Evolutionary conservation across 2,113 vertebrate genomes (phyloP).

Genomic region (Leuciscus idus): DNA sequence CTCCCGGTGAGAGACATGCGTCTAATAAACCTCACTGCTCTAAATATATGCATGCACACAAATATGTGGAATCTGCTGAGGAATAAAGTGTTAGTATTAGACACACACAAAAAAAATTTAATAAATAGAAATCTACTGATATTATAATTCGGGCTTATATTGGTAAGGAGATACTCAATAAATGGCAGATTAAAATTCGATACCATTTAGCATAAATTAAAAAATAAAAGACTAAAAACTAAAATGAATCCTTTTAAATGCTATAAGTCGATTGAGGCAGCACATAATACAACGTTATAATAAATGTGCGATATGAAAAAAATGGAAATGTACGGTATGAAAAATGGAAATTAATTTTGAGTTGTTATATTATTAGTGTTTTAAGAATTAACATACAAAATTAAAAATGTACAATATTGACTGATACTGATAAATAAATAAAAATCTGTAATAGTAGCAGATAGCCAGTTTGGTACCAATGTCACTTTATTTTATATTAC

Average conservation of each 20-base stretch:
- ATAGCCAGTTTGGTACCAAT: neutral
- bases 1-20: slow-evolving; percentile 11
- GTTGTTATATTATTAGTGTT: neutral
- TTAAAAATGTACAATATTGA: neutral
- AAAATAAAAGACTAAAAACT: neutral
- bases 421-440: neutral
- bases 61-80: neutral
- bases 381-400: neutral
- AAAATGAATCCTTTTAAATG: neutral
- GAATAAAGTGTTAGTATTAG: neutral
- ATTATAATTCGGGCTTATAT: neutral
- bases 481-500: neutral
- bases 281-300: neutral
- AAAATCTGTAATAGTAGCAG: neutral
- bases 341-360: neutral
- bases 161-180: neutral
- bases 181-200: neutral
- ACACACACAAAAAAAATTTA: neutral
- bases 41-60: neutral
- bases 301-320: neutral
- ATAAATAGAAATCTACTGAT: neutral
- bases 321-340: neutral
- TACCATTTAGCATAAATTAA: neutral
- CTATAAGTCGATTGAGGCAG: neutral
- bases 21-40: neutral